These are phyloP conservation scores for Drosophila mojavensis DNA, from an alignment of 1,140 invertebrate genomes.

Conservation along the genomic window DNA sequence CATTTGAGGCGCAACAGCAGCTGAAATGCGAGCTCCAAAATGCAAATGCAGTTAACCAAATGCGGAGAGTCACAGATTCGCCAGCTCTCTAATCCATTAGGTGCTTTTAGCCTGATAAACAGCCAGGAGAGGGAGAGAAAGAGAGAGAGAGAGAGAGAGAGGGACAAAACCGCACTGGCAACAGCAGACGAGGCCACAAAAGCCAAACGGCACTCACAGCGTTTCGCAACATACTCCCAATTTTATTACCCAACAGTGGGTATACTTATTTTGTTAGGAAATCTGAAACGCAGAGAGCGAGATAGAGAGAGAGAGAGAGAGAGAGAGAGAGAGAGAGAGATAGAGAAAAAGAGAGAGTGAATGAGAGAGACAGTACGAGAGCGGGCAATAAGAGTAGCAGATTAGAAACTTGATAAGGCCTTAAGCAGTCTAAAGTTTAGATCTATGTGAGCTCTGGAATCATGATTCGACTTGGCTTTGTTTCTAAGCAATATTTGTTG, in stretches of 20 bases:
- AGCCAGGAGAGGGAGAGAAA: constrained; percentile 9
- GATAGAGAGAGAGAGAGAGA: not conserved
- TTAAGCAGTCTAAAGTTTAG: too few species aligned
- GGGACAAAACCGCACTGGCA: constrained; percentile 42
- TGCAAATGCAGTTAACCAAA: constrained; percentile 44
- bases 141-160: not conserved
- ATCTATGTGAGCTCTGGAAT: too few species aligned
- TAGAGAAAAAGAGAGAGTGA: too few species aligned
- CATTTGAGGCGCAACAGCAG: constrained; percentile 15
- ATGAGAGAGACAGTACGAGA: too few species aligned
- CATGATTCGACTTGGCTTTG: too few species aligned
- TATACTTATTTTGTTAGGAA: not conserved
- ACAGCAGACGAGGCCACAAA: constrained; percentile 51
- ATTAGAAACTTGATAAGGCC: too few species aligned
- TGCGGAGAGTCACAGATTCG: not conserved
- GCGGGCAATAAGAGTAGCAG: too few species aligned
- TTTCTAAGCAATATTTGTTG: too few species aligned
- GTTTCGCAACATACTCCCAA: constrained; percentile 12
- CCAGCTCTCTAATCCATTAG: constrained; percentile 54
- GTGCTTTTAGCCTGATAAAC: constrained; percentile 64
- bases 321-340: too few species aligned
- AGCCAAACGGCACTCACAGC: constrained; percentile 53
- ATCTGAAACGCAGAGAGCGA: not conserved
- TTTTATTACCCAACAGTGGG: not conserved
- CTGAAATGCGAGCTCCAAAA: not conserved